phyloP scores from a whole-genome alignment of 2,113 vertebrate species.

The Gobius niger region DNA sequence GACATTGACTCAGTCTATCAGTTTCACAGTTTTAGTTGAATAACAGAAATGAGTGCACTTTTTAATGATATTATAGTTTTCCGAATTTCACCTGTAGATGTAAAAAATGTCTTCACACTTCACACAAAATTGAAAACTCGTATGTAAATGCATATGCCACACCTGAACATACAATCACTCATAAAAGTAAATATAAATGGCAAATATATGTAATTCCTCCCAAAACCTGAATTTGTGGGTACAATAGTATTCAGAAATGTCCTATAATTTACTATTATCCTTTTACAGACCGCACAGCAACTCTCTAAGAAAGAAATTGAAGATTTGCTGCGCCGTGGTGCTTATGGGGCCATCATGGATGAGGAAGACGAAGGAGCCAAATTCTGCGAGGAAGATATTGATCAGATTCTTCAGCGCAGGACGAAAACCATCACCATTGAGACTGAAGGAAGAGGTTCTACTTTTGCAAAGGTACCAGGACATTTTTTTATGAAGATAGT shows the following conservation, averaged over 20 bases:
- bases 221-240: not conserved
- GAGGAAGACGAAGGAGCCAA: conserved; percentile 98
- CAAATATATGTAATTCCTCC: no score
- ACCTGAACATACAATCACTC: no score
- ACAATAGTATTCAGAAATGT: not conserved
- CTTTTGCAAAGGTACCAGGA: conserved; percentile 91
- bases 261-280: not conserved
- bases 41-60: no score
- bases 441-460: conserved; percentile 96
- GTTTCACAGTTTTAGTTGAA: no score
- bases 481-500: not conserved
- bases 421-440: conserved; percentile 99
- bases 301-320: conserved; percentile 99
- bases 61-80: no score
- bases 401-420: conserved; percentile 94
- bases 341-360: conserved; percentile 98
- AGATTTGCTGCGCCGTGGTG: conserved; percentile 91
- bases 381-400: conserved; percentile 98
- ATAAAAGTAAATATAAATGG: no score
- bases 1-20: no score
- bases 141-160: no score
- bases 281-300: conserved; percentile 87
- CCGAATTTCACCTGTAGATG: no score
- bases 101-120: no score
- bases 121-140: no score